phyloP scores from a whole-genome alignment of 2,888 invertebrate species.

The Dorcus hopei region DNA sequence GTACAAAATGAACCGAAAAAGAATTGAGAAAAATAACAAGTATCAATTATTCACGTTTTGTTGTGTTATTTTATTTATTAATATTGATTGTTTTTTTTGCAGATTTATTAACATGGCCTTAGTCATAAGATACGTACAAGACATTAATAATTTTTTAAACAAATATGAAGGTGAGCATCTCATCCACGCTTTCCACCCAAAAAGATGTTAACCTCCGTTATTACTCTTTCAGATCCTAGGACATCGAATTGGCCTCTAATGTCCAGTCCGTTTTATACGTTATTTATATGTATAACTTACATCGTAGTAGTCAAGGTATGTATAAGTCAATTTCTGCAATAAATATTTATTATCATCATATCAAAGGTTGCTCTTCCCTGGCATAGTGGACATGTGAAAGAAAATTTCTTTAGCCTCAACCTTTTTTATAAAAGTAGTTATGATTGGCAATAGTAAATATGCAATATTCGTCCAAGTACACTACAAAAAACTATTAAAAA shows the following conservation, averaged over 20 bases:
- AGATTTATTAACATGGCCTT: conserved; percentile 70
- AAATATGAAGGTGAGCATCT: conserved; percentile 76
- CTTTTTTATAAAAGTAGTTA: no score
- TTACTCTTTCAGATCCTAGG: conserved; percentile 68
- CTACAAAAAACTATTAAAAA: no score
- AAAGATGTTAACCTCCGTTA: conserved; percentile 4
- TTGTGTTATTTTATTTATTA: neutral
- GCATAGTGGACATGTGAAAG: no score
- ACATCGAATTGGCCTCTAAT: conserved; percentile 91
- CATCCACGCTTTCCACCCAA: neutral
- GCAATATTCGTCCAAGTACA: no score
- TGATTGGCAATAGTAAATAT: no score
- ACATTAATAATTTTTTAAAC: conserved; percentile 76
- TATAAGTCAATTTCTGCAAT: conserved; percentile 9
- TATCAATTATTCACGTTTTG: no score
- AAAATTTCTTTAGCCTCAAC: no score
- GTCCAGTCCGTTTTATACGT: conserved; percentile 89
- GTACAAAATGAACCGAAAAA: no score
- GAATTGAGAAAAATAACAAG: no score
- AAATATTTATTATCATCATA: neutral
- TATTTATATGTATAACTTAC: conserved; percentile 85
- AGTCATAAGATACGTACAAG: conserved; percentile 75
- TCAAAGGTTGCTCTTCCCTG: no score
- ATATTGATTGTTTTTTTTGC: conserved; percentile 43
- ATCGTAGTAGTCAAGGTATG: conserved; percentile 84